A percentile compares a stretch with the other conserved stretches of the same genome.
phyloP scores from a whole-genome alignment of 2,797 vertebrate species.

The Rhabdomys pumilio region DNA sequence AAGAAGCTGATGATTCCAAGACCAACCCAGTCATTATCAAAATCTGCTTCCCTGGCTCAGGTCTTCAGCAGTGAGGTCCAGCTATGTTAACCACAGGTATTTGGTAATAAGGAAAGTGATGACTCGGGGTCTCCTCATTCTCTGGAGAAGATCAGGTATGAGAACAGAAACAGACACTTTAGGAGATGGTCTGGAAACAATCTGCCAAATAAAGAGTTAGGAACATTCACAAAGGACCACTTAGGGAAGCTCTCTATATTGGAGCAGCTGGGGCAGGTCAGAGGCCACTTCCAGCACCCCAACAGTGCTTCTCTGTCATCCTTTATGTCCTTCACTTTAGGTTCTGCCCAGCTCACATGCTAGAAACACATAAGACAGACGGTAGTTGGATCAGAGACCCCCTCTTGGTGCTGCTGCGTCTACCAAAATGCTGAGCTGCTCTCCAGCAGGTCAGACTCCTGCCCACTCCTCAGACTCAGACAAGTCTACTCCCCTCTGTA shows the following conservation, averaged over 20 bases:
- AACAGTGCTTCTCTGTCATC: neutral
- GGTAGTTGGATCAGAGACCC: too few species aligned
- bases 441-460: neutral
- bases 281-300: neutral
- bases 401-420: neutral
- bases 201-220: neutral
- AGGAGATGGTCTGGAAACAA: neutral
- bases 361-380: neutral
- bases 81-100: too few species aligned
- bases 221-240: neutral
- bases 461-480: neutral
- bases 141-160: neutral
- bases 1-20: neutral
- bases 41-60: neutral
- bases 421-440: neutral
- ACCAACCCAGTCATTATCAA: neutral
- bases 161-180: neutral
- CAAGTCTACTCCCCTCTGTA: neutral
- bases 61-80: neutral
- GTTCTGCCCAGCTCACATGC: neutral
- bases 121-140: neutral
- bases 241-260: neutral
- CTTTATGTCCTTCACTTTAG: neutral
- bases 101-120: neutral
- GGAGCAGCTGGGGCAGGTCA: neutral